Evolutionary conservation across 2,797 vertebrate species (phyloP).

Genomic region (Schizothorax lantsangensis): DNA sequence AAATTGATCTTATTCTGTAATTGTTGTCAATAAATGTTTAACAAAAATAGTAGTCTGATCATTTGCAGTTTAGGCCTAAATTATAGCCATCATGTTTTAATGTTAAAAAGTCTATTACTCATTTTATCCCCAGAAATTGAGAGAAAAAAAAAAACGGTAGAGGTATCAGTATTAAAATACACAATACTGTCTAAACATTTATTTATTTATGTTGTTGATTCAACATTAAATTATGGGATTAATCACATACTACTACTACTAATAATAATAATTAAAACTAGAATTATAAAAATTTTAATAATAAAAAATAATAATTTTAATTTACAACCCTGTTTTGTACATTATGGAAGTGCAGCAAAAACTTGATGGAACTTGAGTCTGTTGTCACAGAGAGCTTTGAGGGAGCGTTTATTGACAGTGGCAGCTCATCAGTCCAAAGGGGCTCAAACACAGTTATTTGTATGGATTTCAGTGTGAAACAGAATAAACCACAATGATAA

Average conservation of each 20-base stretch:
- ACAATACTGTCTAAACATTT: background rate
- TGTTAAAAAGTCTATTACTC: background rate
- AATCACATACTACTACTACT: too few species aligned
- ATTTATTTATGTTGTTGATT: background rate
- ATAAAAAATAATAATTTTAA: background rate
- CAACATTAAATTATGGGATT: background rate
- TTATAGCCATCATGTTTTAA: too few species aligned
- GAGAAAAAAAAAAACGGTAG: background rate
- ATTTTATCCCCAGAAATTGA: background rate
- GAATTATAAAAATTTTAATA: too few species aligned
- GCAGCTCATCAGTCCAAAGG: slow-evolving; percentile 53
- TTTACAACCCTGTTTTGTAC: background rate
- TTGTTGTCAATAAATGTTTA: background rate
- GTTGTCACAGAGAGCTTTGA: slow-evolving; percentile 36
- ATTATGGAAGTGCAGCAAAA: slow-evolving; percentile 26
- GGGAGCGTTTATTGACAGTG: slow-evolving; percentile 51
- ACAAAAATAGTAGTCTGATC: background rate
- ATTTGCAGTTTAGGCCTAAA: too few species aligned
- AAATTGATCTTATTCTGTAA: background rate
- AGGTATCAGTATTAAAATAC: too few species aligned
- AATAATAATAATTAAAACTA: too few species aligned
- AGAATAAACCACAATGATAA: slow-evolving; percentile 49
- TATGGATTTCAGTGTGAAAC: slow-evolving; percentile 53
- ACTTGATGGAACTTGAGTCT: background rate
- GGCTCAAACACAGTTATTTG: slow-evolving; percentile 56